Evolutionary conservation across 2,888 invertebrate genomes (phyloP).

Genomic region (Dryomyza anilis): DNA sequence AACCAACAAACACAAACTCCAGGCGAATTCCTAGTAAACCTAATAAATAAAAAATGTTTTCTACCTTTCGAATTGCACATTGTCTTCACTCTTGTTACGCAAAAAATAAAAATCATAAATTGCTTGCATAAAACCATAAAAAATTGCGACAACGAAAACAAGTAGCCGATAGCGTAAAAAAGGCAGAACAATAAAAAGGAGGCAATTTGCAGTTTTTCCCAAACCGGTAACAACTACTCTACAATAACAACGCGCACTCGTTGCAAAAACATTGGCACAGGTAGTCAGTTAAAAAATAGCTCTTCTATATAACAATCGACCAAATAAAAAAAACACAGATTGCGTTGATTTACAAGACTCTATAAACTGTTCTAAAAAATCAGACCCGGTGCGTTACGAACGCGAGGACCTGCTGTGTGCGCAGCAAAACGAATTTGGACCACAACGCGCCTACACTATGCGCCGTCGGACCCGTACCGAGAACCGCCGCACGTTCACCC

Average conservation of each 20-base stretch:
- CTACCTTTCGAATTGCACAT: no score
- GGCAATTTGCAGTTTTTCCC: neutral
- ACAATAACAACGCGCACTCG: neutral
- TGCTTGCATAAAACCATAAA: constrained; percentile 13
- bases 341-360: constrained; percentile 24
- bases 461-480: neutral
- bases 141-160: constrained; percentile 16
- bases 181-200: neutral
- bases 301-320: neutral
- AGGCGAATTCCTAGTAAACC: no score
- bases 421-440: constrained; percentile 19
- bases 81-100: no score
- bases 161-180: neutral
- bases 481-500: constrained; percentile 6
- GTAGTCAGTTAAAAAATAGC: neutral
- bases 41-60: no score
- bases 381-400: constrained; percentile 3
- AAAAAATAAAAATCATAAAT: neutral
- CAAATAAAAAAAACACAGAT: neutral
- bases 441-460: constrained; percentile 15
- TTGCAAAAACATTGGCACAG: neutral
- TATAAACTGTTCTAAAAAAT: neutral
- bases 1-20: neutral
- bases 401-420: constrained; percentile 33
- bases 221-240: no score